Evolutionary conservation across 2,888 invertebrate species (phyloP).

Genomic region (Parascotia fuliginaria): DNA sequence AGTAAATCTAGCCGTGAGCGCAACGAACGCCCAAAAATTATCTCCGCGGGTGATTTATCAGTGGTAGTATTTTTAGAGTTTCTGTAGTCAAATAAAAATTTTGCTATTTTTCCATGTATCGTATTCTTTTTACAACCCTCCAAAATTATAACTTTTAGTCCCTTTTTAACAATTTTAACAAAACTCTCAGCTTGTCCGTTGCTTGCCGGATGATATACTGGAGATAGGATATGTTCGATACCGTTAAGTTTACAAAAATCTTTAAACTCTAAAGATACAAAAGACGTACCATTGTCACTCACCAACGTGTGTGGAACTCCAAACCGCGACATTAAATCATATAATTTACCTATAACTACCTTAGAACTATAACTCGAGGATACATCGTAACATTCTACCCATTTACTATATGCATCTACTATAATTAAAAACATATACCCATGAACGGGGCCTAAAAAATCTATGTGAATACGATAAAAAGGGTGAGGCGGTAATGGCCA

Average conservation of each 20-base stretch:
- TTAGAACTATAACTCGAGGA: conserved; percentile 1
- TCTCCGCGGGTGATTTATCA: conserved; percentile 1
- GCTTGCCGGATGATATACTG: conserved; percentile 17
- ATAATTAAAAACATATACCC: too few relatives aligned
- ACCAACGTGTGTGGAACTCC: conserved; percentile 24
- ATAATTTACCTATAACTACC: conserved; percentile 17
- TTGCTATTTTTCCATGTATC: neutral
- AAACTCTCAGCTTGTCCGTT: too few relatives aligned
- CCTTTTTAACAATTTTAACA: too few relatives aligned
- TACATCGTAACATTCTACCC: conserved; percentile 38
- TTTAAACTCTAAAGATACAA: conserved; percentile 22
- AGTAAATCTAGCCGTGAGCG: conserved; percentile 11
- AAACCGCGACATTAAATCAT: conserved; percentile 24
- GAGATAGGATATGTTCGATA: conserved; percentile 24
- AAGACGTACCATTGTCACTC: conserved; percentile 34
- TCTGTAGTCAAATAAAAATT: too few relatives aligned
- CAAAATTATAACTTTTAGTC: too few relatives aligned
- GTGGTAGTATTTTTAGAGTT: conserved; percentile 8
- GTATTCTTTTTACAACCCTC: conserved; percentile 3
- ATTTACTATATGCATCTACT: conserved; percentile 36
- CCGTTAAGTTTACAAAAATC: conserved; percentile 30
- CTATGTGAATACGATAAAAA: too few relatives aligned
- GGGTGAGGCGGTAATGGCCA: too few relatives aligned
- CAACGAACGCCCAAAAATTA: conserved; percentile 4
- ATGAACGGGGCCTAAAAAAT: too few relatives aligned